Conservation (phyloP, 2,113 vertebrate species). For the Labeo rohita region DNA sequence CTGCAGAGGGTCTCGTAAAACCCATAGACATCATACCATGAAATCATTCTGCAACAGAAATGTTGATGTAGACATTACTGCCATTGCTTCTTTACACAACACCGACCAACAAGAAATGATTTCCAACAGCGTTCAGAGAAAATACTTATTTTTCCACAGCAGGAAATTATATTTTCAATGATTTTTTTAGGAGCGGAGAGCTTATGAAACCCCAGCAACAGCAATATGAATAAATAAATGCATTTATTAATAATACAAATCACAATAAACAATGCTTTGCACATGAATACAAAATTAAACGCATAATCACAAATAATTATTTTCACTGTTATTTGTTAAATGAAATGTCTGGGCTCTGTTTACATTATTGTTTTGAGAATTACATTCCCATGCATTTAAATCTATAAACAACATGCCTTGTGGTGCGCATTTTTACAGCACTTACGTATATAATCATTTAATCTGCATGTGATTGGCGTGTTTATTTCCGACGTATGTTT, state of each 20-base stretch:
- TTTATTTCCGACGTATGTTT: background rate
- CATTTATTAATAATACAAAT: background rate
- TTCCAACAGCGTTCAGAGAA: background rate
- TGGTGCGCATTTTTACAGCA: background rate
- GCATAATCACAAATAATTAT: background rate
- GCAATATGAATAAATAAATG: background rate
- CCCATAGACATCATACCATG: background rate
- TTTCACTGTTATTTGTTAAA: background rate
- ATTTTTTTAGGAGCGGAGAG: background rate
- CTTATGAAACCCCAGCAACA: background rate
- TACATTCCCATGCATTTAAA: slow-evolving; percentile 2
- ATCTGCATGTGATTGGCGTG: background rate
- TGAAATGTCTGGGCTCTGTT: background rate
- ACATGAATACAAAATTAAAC: background rate
- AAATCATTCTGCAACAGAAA: background rate
- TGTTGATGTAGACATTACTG: slow-evolving; percentile 3
- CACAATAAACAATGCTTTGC: background rate
- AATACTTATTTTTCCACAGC: background rate
- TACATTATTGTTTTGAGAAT: background rate
- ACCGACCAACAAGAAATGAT: background rate
- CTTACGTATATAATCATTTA: background rate
- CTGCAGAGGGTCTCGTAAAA: background rate
- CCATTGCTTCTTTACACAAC: background rate
- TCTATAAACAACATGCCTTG: background rate
- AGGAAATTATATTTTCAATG: background rate